Evolutionary conservation across 1,140 invertebrate genomes (phyloP).

Genomic region (Teleogryllus occipitalis): DNA sequence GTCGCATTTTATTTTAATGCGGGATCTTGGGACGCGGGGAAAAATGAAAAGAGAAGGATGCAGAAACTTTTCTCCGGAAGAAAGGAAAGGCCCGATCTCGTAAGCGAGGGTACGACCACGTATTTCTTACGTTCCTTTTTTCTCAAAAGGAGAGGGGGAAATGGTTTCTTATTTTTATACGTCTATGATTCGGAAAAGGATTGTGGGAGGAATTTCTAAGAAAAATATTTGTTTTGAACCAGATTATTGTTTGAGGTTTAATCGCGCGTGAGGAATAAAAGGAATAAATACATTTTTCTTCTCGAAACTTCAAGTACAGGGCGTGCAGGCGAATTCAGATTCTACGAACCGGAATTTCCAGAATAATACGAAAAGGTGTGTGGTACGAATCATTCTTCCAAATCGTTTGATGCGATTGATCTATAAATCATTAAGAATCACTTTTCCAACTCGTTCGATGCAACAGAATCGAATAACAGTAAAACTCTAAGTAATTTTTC

Average conservation of each 20-base stretch:
- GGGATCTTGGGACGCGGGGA: background rate
- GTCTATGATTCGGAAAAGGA: background rate
- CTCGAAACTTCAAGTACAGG: background rate
- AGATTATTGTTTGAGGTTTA: conserved; percentile 1
- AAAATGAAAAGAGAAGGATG: background rate
- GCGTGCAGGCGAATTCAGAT: background rate
- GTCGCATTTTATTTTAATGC: conserved; percentile 17
- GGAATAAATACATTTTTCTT: background rate
- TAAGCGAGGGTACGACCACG: background rate
- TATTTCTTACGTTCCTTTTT: background rate
- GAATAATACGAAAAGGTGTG: too few species aligned
- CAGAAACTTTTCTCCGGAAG: background rate
- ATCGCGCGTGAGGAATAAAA: background rate
- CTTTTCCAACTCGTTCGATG: too few species aligned
- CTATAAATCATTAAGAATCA: too few species aligned
- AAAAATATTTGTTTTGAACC: background rate
- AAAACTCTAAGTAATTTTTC: too few species aligned
- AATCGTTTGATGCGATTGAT: too few species aligned
- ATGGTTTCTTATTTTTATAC: conserved; percentile 1
- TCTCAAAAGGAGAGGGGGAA: background rate
- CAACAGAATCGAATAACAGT: too few species aligned
- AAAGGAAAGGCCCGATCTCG: background rate
- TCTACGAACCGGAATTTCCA: too few species aligned
- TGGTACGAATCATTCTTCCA: too few species aligned
- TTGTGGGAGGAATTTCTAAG: background rate